Percentiles rank a stretch among this genome's conserved stretches.
Conservation (phyloP, 2,888 invertebrate species). For the Amblyteles armatorius region DNA sequence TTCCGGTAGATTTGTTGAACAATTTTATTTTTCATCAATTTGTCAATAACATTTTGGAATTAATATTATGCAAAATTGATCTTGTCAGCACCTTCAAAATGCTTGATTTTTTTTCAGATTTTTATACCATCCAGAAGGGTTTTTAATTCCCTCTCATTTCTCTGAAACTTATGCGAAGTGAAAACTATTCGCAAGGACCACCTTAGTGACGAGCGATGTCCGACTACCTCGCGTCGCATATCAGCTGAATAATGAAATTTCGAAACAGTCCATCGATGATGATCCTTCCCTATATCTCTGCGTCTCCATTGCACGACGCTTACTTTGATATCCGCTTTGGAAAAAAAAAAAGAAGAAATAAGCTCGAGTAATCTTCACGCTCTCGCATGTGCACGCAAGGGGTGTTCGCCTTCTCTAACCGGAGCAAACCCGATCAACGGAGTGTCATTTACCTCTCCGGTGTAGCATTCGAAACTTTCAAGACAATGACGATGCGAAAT, state of each 20-base stretch:
- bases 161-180: no score
- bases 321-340: not conserved
- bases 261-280: not conserved
- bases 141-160: no score
- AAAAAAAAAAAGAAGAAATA: not conserved
- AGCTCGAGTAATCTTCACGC: not conserved
- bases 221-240: not conserved
- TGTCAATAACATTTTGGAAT: no score
- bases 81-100: no score
- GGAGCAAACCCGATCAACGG: slow-evolving; percentile 14
- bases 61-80: no score
- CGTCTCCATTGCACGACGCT: no score
- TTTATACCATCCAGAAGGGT: no score
- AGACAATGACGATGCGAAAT: slow-evolving; percentile 67
- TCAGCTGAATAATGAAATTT: not conserved
- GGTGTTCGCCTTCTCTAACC: not conserved
- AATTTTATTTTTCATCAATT: no score
- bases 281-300: not conserved
- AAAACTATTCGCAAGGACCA: no score
- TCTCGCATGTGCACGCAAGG: not conserved
- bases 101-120: no score
- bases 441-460: slow-evolving; percentile 18
- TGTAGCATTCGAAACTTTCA: slow-evolving; percentile 60
- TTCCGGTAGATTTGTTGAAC: no score
- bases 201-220: not conserved